Conservation (phyloP, 1,140 invertebrate genomes). For the Heliconius himera region DNA sequence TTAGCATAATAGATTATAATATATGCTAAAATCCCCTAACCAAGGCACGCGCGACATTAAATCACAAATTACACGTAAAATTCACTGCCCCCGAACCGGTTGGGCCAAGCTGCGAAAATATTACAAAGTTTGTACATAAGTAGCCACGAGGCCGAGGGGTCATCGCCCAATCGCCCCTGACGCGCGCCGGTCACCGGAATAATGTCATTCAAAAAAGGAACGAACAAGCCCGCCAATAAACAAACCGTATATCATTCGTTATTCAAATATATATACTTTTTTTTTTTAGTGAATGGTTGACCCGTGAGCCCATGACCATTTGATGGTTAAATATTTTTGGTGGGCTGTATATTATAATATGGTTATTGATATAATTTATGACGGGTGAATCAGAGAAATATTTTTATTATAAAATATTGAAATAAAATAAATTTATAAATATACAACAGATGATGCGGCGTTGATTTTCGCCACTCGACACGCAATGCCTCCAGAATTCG, state of each 20-base stretch:
- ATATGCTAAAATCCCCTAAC: conserved; percentile 26
- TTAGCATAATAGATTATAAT: background rate
- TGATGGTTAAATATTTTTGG: conserved; percentile 76
- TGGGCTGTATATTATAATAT: conserved; percentile 50
- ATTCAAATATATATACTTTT: conserved; percentile 74
- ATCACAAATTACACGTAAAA: conserved; percentile 79
- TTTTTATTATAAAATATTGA: conserved; percentile 13
- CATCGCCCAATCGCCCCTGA: conserved; percentile 63
- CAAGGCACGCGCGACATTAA: conserved; percentile 51
- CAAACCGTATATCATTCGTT: conserved; percentile 80
- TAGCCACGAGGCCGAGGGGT: conserved; percentile 65
- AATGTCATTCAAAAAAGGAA: conserved; percentile 75
- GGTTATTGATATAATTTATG: conserved; percentile 69
- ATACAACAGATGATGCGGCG: too few relatives aligned
- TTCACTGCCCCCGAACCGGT: conserved; percentile 69
- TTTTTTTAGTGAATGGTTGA: conserved; percentile 74
- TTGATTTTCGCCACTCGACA: too few relatives aligned
- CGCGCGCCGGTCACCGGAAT: conserved; percentile 67
- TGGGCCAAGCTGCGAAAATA: conserved; percentile 76
- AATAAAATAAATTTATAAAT: background rate
- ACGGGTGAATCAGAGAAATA: conserved; percentile 55
- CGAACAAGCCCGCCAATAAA: conserved; percentile 77
- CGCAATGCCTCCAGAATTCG: too few relatives aligned
- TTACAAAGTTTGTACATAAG: conserved; percentile 72
- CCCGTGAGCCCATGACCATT: conserved; percentile 77